Evolutionary conservation across 1,140 invertebrate genomes (phyloP).

Genomic region (Neodiprion virginianus): DNA sequence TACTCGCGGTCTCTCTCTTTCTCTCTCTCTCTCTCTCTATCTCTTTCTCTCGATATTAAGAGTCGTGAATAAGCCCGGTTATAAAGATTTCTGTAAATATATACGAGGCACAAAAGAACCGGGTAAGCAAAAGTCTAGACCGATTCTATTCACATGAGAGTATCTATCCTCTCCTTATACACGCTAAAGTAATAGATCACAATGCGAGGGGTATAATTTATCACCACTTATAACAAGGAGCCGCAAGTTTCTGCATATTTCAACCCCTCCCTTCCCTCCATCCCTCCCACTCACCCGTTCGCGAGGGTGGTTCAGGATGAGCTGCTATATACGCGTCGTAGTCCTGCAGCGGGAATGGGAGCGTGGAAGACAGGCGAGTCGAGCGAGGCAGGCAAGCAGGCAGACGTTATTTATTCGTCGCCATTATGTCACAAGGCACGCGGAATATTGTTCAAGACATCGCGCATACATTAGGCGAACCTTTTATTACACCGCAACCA

Average conservation of each 20-base stretch:
- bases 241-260: conserved; percentile 4
- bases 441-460: conserved; percentile 7
- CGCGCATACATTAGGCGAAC: conserved; percentile 6
- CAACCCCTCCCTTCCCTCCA: not conserved
- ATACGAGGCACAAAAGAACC: no score
- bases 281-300: not conserved
- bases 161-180: not conserved
- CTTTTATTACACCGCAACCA: conserved; percentile 1
- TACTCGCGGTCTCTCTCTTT: no score
- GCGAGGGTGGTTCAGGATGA: not conserved
- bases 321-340: not conserved
- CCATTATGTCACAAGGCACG: conserved; percentile 5
- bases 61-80: no score
- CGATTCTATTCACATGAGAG: no score
- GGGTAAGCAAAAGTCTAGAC: no score
- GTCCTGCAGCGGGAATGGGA: no score
- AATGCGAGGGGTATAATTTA: conserved; percentile 2
- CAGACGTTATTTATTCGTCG: conserved; percentile 1
- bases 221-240: conserved; percentile 7
- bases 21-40: no score
- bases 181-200: conserved; percentile 5
- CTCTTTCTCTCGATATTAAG: no score
- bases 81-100: no score
- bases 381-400: not conserved
- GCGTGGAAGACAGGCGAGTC: no score